Evolutionary conservation across 2,113 vertebrate species (phyloP).

Genomic region (Esox niger): DNA sequence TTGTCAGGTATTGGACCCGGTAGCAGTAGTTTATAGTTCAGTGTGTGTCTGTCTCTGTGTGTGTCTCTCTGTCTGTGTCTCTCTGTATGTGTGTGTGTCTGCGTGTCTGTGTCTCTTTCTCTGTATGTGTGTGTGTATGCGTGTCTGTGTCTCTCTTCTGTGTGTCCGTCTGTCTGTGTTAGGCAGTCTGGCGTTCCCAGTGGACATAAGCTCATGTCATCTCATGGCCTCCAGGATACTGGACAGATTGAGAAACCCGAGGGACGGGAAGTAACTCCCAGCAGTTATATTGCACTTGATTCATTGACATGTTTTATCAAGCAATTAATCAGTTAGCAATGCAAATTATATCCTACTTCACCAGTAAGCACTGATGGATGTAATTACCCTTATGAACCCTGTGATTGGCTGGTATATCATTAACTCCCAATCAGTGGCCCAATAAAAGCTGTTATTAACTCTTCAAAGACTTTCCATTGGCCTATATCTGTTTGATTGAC

Average conservation of each 20-base stretch:
- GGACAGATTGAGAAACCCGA: neutral
- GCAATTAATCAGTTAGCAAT: neutral
- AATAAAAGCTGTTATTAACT: too few relatives aligned
- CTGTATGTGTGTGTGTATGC: neutral
- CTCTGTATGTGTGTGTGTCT: neutral
- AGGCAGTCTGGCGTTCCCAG: conserved; percentile 4
- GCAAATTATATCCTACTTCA: too few relatives aligned
- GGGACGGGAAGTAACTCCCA: conserved; percentile 4
- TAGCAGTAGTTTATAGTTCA: neutral
- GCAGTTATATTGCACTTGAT: neutral
- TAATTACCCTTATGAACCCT: too few relatives aligned
- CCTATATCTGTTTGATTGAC: neutral
- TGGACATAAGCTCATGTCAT: conserved; percentile 3
- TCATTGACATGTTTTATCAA: conserved; percentile 2
- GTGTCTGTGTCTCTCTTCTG: too few relatives aligned
- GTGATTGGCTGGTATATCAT: too few relatives aligned
- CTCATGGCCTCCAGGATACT: neutral
- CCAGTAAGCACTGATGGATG: too few relatives aligned
- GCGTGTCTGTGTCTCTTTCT: too few relatives aligned
- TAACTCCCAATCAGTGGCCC: too few relatives aligned
- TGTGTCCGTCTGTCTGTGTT: neutral
- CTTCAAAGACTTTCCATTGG: neutral
- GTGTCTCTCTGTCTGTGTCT: neutral
- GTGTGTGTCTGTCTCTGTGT: conserved; percentile 6
- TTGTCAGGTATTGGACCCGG: too few relatives aligned